A percentile compares a stretch with the other conserved stretches of the same genome.
phyloP scores from a whole-genome alignment of 1,140 invertebrate species.

The Caenorhabditis tropicalis region DNA sequence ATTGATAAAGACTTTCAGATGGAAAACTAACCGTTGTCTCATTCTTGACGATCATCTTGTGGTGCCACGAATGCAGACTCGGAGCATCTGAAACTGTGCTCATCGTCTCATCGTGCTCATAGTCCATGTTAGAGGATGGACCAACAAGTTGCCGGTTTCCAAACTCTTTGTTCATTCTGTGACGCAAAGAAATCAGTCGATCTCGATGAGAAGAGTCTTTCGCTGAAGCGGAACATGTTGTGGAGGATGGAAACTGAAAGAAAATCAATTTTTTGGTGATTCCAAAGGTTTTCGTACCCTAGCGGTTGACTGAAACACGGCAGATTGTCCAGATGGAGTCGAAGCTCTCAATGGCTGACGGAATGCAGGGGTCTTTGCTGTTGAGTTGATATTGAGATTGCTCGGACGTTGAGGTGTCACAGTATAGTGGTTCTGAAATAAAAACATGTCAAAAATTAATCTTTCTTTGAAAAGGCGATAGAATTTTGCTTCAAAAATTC shows the following conservation, averaged over 20 bases:
- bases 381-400: neutral
- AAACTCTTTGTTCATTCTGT: conserved; percentile 43
- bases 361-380: too few species aligned
- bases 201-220: conserved; percentile 10
- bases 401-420: neutral
- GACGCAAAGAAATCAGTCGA: neutral
- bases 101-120: conserved; percentile 35
- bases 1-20: neutral
- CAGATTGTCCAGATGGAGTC: neutral
- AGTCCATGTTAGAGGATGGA: neutral
- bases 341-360: neutral
- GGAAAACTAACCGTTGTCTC: neutral
- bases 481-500: too few species aligned
- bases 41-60: conserved; percentile 19
- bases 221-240: neutral
- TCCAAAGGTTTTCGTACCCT: too few species aligned
- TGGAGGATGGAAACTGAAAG: neutral
- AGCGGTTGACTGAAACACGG: neutral
- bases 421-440: neutral
- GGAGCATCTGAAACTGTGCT: conserved; percentile 3
- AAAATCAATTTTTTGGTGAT: neutral
- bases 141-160: conserved; percentile 25
- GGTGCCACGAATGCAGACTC: conserved; percentile 42
- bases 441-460: neutral
- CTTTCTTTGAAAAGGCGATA: too few species aligned